These are phyloP conservation scores for Rhynchophorus ferrugineus DNA, from an alignment of 1,140 invertebrate genomes.

Conservation along the genomic window DNA sequence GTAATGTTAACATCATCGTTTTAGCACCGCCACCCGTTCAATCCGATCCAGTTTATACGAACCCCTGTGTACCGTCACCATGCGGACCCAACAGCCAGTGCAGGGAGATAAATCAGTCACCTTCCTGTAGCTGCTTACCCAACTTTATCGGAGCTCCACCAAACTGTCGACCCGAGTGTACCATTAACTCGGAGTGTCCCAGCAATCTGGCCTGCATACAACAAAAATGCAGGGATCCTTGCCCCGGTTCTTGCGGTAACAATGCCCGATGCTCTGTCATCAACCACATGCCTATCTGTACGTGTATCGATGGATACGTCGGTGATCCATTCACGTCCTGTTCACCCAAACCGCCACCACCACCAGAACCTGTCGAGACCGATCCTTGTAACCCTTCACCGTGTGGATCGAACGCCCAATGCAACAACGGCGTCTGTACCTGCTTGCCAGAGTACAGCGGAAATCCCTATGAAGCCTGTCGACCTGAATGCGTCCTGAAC, in stretches of 20 bases:
- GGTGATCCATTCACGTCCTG: conserved; percentile 69
- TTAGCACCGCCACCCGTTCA: conserved; percentile 28
- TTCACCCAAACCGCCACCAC: conserved; percentile 42
- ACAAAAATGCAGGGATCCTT: conserved; percentile 62
- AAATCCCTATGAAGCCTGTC: conserved; percentile 52
- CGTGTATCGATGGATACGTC: conserved; percentile 56
- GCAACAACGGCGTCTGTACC: conserved; percentile 55
- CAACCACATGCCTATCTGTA: conserved; percentile 62
- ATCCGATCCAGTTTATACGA: conserved; percentile 30
- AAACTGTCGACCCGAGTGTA: conserved; percentile 56
- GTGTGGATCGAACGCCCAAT: conserved; percentile 62
- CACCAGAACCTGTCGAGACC: conserved; percentile 33
- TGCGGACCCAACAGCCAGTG: conserved; percentile 59
- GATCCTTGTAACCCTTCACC: conserved; percentile 64
- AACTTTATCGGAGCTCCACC: conserved; percentile 36
- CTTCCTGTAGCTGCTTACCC: conserved; percentile 51
- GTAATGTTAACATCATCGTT: conserved; percentile 1
- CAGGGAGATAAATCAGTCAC: conserved; percentile 46
- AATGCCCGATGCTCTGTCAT: conserved; percentile 60
- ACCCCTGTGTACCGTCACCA: conserved; percentile 54
- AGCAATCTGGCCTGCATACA: conserved; percentile 58
- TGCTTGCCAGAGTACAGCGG: conserved; percentile 54
- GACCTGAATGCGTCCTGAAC: conserved; percentile 54
- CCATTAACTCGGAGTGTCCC: conserved; percentile 59
- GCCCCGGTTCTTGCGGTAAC: conserved; percentile 62